phyloP scores from a whole-genome alignment of 2,113 vertebrate genomes.

The Eonycteris spelaea region DNA sequence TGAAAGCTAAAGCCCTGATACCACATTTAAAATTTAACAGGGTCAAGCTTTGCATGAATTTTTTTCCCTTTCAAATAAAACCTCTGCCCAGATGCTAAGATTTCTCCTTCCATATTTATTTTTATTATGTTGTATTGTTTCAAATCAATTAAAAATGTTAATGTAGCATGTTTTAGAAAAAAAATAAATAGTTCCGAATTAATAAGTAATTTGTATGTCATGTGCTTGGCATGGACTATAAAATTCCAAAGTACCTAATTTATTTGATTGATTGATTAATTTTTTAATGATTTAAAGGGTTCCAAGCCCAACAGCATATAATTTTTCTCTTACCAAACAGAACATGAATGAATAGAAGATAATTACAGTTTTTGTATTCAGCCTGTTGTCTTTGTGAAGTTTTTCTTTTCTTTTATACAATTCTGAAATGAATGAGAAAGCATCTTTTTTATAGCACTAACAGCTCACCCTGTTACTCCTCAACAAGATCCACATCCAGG shows the following conservation, averaged over 20 bases:
- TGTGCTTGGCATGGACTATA: conserved; percentile 66
- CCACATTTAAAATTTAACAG: not conserved
- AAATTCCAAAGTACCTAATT: conserved; percentile 75
- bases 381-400: conserved; percentile 17
- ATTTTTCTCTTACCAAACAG: conserved; percentile 70
- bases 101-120: conserved; percentile 45
- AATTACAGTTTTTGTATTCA: conserved; percentile 62
- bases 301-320: conserved; percentile 63
- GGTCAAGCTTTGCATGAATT: not conserved
- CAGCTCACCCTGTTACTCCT: not conserved
- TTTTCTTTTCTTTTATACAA: not conserved
- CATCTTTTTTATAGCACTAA: not conserved
- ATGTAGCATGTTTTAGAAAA: conserved; percentile 57
- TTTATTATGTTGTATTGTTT: conserved; percentile 54
- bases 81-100: not conserved
- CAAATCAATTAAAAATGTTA: conserved; percentile 72
- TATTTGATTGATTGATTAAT: conserved; percentile 77
- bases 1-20: not conserved
- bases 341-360: conserved; percentile 71
- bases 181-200: conserved; percentile 60
- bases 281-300: conserved; percentile 73
- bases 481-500: not conserved
- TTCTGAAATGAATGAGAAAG: not conserved
- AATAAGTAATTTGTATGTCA: conserved; percentile 58
- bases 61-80: not conserved